Base-by-base conservation (phyloP, 2,113 vertebrate genomes). In the Mormoops blainvillei region DNA sequence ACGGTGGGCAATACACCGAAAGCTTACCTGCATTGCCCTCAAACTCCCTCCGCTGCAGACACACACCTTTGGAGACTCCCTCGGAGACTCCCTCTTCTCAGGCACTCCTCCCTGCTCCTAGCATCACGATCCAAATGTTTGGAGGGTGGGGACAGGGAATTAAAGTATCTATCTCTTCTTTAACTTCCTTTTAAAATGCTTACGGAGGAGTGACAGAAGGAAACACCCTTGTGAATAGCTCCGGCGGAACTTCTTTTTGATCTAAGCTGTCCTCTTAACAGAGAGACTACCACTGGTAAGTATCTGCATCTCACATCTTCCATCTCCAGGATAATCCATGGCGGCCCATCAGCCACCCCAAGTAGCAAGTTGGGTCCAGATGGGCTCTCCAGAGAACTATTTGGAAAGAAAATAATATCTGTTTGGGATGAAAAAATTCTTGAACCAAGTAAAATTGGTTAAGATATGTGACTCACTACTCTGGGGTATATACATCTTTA, bases 171-270 rank as follows among this genome's bases (percentile, higher is more conserved):
- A 36, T 77, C 50, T 91, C 83, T 94, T 81, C 74, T 87, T 80
- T 71, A 94, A 89, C 31, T 81, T 89, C 33, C 19, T 92, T 89
- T 95, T 38, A 94, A 81, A 96, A 87, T 94, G 38, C 52, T 81
- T 73, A 92, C 54, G 81, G 41, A 90, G 18, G 26, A 67, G 65
- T 56, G 80, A 94, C 67, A 81, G 74, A 89, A 87, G 28, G 87
- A 90, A 92, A 84, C 5, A 54, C 6, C 24, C 33, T 43, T 76
- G 6, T 43, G 81, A 93, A 96, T 24, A 45, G 68, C 52, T 93
- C 74, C 84, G 65, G 36, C 61, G 84, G 22, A 94, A 81, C 4
- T 48, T 81, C 20, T 84, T 63, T 93, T 82, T 63, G 19, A 90
- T 80, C 92, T 92, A 38, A 87, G 48, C 28, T 83, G 38, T 73